phyloP scores from a whole-genome alignment of 2,113 vertebrate genomes.

The Amblyopsis rosae region DNA sequence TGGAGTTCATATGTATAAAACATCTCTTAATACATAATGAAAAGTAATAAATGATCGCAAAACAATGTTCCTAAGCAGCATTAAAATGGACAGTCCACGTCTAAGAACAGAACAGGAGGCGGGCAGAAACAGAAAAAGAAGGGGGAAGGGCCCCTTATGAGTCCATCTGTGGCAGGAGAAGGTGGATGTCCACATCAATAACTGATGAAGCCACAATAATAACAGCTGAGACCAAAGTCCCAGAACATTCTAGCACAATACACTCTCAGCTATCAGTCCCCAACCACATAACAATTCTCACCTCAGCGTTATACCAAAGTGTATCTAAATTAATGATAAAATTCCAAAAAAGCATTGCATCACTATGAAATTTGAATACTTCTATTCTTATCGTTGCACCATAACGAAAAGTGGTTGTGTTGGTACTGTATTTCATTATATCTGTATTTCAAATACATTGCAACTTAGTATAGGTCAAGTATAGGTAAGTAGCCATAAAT shows the following conservation, averaged over 20 bases:
- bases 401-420: too few relatives aligned
- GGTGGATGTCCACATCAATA: conserved; percentile 30
- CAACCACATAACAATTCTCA: not conserved
- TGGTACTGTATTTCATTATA: too few relatives aligned
- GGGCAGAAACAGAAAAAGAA: conserved; percentile 14
- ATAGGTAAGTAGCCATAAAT: too few relatives aligned
- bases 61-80: too few relatives aligned
- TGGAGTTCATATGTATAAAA: too few relatives aligned
- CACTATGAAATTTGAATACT: too few relatives aligned
- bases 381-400: too few relatives aligned
- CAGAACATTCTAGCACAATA: conserved; percentile 5
- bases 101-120: conserved; percentile 13
- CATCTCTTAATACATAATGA: too few relatives aligned
- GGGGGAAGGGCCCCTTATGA: conserved; percentile 6
- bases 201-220: conserved; percentile 28
- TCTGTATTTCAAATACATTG: too few relatives aligned
- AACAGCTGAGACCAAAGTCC: conserved; percentile 17
- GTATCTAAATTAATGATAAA: not conserved
- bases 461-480: too few relatives aligned
- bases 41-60: too few relatives aligned
- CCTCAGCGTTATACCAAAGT: not conserved
- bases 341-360: too few relatives aligned
- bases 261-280: not conserved
- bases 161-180: conserved; percentile 28
- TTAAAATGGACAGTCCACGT: not conserved